Evolutionary conservation across 2,888 invertebrate genomes (phyloP), one percentile per base, ranked within the genome.

Genomic region (Mythimna albipuncta): DNA sequence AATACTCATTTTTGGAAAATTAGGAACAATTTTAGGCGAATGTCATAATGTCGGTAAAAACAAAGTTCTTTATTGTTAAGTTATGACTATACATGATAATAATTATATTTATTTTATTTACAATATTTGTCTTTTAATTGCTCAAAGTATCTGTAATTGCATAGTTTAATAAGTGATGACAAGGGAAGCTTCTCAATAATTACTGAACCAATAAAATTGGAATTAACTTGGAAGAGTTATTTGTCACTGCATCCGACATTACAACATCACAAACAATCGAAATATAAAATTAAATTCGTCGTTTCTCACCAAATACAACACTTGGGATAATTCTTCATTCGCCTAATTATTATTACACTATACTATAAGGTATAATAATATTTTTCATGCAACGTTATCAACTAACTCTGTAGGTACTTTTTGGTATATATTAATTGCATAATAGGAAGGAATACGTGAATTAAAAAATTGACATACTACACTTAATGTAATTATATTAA

Each of bases 391-490:
- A 94, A 90, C 90, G 87, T 92, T 90, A 91, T 87, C 70, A 84
- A 87, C 89, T 94, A 91, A 91, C 83, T 93, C 88, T 92, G 92
- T 93, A 93, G 92, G 92, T 94, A 93, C 91, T 91, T 92, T 91
- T 92, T 91, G 92, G 81, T 92, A 91, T 90, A 91, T 91, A 89
- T 89, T 94, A 95, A 95, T 95, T 95, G 94, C 91, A 90, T 94
- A 93, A 87, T 89, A 94, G 95, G 95, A 95, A 95, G 95, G 95
- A 96, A 91, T 93, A 89, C 90, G 91, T 94, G 91, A 92, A 94
- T 94, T 87, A 91, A 93, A 90, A 94, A 95, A 95, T 95, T 95
- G 94, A 95, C 95, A 83, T 87, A 84, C 91, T 93, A 93, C 90
- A 57, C 88, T 89, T 91, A 86, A n/a, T 69, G 65, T 79, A 75